These are phyloP conservation scores for Copidosoma floridanum DNA, from an alignment of 1,140 invertebrate species.

Conservation along the genomic window DNA sequence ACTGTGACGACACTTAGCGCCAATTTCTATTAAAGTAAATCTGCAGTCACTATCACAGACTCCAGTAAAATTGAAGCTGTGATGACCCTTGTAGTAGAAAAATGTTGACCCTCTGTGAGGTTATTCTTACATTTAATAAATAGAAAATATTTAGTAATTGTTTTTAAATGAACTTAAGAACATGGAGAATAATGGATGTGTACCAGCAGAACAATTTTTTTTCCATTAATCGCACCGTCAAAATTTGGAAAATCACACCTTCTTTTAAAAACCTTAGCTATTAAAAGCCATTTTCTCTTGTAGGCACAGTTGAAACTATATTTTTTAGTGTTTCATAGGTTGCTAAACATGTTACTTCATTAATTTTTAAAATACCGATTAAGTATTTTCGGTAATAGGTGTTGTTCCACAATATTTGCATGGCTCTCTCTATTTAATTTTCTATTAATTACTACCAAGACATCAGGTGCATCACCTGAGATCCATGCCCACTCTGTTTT, in stretches of 20 bases:
- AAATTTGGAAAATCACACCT: conserved; percentile 23
- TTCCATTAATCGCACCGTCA: too few relatives aligned
- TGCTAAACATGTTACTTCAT: conserved; percentile 1
- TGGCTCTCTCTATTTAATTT: background rate
- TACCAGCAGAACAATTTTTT: too few relatives aligned
- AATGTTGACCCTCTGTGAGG: too few relatives aligned
- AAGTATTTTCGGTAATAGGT: background rate
- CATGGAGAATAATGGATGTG: conserved; percentile 1
- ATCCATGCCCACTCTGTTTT: background rate
- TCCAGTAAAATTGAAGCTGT: too few relatives aligned
- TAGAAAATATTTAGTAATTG: too few relatives aligned
- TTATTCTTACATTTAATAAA: too few relatives aligned
- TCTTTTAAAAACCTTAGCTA: conserved; percentile 17
- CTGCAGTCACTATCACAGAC: too few relatives aligned
- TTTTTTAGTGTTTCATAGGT: background rate
- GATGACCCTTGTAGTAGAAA: too few relatives aligned
- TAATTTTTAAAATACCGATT: conserved; percentile 20
- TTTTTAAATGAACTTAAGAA: conserved; percentile 41
- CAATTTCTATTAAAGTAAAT: too few relatives aligned
- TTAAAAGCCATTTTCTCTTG: conserved; percentile 17
- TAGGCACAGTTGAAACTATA: conserved; percentile 12
- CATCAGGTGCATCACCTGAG: too few relatives aligned
- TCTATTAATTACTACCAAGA: background rate
- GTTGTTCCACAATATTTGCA: background rate
- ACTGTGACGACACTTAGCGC: too few relatives aligned